Conservation (phyloP, 2,113 vertebrate genomes). For the Gallinago media region DNA sequence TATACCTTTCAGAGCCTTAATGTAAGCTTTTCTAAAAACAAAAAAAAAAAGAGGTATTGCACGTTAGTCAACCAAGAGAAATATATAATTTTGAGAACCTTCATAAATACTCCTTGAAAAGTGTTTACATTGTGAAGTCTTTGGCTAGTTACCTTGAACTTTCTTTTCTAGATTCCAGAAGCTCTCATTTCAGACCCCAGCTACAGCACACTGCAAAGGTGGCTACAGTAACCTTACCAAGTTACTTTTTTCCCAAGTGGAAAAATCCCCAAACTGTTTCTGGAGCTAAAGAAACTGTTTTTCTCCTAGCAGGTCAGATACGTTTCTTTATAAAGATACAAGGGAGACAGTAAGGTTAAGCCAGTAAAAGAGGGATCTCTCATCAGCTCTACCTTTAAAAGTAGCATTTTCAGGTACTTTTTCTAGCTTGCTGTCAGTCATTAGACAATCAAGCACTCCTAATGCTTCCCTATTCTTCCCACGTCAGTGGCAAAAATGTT, state of each 20-base stretch:
- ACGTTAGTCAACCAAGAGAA: background rate
- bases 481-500: background rate
- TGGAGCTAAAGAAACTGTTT: background rate
- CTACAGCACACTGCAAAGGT: background rate
- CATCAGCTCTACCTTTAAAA: background rate
- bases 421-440: background rate
- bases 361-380: background rate
- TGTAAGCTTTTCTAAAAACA: background rate
- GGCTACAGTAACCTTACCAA: background rate
- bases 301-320: background rate
- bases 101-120: background rate
- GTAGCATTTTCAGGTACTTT: background rate
- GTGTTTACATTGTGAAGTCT: background rate
- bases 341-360: background rate
- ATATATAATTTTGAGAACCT: background rate
- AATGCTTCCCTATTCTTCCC: background rate
- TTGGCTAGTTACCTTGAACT: background rate
- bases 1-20: background rate
- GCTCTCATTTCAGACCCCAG: background rate
- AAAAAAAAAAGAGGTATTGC: background rate
- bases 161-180: background rate
- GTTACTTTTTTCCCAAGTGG: fast-evolving
- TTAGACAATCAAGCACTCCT: background rate
- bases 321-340: background rate
- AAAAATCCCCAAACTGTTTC: background rate